phyloP scores from a whole-genome alignment of 92 coral and sea anemone species.

The Epizoanthus scotinus region DNA sequence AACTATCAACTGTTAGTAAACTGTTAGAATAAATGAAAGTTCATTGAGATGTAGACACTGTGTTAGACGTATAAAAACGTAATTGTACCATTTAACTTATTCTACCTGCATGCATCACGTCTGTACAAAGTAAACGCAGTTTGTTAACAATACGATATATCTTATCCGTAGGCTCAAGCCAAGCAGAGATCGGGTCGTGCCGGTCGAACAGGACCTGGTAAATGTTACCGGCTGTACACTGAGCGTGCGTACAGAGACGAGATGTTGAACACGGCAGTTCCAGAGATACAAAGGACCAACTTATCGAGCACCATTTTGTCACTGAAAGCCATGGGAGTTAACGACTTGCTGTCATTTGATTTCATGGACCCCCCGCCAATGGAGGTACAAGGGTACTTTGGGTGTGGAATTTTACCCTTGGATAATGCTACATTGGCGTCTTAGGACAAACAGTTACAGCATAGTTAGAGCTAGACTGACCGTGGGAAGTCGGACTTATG shows the following conservation, averaged over 20 bases:
- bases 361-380: constrained; percentile 99
- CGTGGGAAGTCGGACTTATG: no score
- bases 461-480: no score
- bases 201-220: constrained; percentile 98
- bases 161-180: constrained; percentile 80
- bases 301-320: constrained; percentile 92
- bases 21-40: no score
- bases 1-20: no score
- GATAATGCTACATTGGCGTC: background rate
- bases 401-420: background rate
- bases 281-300: constrained; percentile 97
- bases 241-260: constrained; percentile 99
- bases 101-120: no score
- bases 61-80: no score
- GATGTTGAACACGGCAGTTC: constrained; percentile 97
- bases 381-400: constrained; percentile 66
- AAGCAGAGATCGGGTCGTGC: constrained; percentile 98
- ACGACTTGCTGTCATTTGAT: constrained; percentile 92
- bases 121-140: no score
- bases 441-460: background rate
- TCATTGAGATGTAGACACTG: no score
- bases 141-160: background rate
- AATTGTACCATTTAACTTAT: no score
- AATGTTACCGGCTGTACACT: constrained; percentile 98
- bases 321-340: constrained; percentile 98